These are phyloP conservation scores for Falco biarmicus DNA, from an alignment of 2,797 vertebrate genomes.

Conservation along the genomic window DNA sequence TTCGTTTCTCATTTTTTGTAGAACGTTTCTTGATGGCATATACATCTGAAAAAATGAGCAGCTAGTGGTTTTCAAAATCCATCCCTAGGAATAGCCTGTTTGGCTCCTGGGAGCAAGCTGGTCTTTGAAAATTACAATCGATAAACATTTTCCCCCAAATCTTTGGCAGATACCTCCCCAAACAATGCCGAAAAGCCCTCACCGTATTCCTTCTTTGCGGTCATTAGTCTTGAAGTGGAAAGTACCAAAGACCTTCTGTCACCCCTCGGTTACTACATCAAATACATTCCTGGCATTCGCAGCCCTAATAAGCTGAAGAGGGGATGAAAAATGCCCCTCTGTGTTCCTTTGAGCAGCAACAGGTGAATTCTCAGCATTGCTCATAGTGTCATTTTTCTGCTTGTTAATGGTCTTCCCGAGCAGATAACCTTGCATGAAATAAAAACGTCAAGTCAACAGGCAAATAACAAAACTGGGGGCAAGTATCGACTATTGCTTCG, in stretches of 20 bases:
- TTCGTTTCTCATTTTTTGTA: background rate
- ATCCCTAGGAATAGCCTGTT: background rate
- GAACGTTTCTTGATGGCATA: background rate
- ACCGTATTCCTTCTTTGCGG: background rate
- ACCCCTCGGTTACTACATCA: too few species aligned
- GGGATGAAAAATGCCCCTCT: background rate
- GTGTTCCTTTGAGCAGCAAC: background rate
- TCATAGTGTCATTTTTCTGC: background rate
- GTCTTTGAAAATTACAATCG: background rate
- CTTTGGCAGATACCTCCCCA: background rate
- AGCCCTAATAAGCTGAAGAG: background rate
- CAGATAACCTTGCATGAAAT: background rate
- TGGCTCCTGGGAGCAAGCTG: background rate
- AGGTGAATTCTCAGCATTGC: background rate
- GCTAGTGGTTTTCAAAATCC: background rate
- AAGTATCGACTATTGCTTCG: background rate
- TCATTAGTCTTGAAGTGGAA: background rate
- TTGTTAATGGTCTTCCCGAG: background rate
- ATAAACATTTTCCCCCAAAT: background rate
- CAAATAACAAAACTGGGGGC: background rate
- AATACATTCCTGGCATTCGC: background rate
- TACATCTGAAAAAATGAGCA: background rate
- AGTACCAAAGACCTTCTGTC: background rate
- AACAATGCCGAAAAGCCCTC: background rate
- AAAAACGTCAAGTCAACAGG: background rate